Percentiles rank a stretch among this genome's conserved stretches.
Conservation (phyloP, 2,888 invertebrate genomes). For the Thecophora atra region DNA sequence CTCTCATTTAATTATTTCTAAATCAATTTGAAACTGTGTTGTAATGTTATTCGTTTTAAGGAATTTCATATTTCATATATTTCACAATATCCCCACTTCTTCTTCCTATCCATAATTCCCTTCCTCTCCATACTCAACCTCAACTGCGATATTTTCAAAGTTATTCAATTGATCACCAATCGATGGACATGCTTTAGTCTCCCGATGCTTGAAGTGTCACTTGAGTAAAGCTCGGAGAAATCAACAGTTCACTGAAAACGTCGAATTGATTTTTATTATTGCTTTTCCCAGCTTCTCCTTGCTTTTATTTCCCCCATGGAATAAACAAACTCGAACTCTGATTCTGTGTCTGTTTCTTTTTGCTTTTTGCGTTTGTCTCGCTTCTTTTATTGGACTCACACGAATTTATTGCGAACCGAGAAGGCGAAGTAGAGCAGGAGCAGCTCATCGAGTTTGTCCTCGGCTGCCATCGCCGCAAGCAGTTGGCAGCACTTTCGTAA, state of each 20-base stretch:
- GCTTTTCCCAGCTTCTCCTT: background rate
- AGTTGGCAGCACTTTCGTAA: background rate
- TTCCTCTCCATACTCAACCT: background rate
- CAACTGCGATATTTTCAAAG: background rate
- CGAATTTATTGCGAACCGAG: background rate
- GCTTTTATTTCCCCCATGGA: background rate
- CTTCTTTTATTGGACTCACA: background rate
- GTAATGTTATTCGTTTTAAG: too few species aligned
- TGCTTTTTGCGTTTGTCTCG: background rate
- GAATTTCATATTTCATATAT: too few species aligned
- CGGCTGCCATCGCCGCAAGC: background rate
- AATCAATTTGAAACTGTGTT: too few species aligned
- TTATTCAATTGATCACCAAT: background rate
- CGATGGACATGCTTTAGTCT: background rate
- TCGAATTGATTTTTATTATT: too few species aligned
- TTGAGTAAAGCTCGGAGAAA: background rate
- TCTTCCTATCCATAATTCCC: background rate
- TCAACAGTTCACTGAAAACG: too few species aligned
- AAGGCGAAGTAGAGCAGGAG: background rate
- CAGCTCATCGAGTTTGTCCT: background rate
- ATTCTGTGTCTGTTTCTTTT: background rate
- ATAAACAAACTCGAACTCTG: background rate
- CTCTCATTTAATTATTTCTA: too few species aligned
- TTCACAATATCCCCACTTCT: background rate
- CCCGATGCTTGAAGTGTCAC: background rate